Conservation (phyloP, 2,113 vertebrate species). For the Rousettus leschenaultii region DNA sequence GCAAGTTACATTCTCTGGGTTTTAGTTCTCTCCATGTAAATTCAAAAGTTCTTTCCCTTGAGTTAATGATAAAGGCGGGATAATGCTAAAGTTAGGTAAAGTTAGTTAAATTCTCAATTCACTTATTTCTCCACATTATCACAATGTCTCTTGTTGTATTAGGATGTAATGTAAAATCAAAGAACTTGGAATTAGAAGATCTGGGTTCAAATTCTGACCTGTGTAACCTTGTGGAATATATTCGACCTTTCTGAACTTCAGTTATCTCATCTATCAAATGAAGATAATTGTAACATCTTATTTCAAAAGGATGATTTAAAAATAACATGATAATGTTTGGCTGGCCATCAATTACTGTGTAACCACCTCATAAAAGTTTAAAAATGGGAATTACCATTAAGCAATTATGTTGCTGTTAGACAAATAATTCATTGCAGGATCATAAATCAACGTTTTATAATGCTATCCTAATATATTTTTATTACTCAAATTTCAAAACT, state of each 20-base stretch:
- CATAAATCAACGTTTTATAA: neutral
- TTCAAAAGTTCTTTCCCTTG: neutral
- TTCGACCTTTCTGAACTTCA: neutral
- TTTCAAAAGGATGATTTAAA: neutral
- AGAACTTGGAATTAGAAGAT: neutral
- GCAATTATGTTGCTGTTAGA: neutral
- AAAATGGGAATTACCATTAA: neutral
- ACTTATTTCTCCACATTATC: neutral
- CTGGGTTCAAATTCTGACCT: neutral
- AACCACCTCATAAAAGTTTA: neutral
- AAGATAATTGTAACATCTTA: neutral
- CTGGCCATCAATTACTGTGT: neutral
- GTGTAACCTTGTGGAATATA: neutral
- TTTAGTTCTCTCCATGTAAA: neutral
- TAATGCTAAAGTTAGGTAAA: neutral
- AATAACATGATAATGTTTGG: neutral
- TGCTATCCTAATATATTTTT: neutral
- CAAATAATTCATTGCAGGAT: neutral
- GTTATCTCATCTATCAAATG: neutral
- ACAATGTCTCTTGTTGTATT: neutral
- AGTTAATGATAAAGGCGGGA: neutral
- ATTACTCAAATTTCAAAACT: neutral
- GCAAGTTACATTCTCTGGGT: neutral
- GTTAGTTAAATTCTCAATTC: neutral
- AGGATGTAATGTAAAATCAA: neutral